Conservation (phyloP, 2,797 vertebrate genomes). For the Lagocephalus sceleratus region DNA sequence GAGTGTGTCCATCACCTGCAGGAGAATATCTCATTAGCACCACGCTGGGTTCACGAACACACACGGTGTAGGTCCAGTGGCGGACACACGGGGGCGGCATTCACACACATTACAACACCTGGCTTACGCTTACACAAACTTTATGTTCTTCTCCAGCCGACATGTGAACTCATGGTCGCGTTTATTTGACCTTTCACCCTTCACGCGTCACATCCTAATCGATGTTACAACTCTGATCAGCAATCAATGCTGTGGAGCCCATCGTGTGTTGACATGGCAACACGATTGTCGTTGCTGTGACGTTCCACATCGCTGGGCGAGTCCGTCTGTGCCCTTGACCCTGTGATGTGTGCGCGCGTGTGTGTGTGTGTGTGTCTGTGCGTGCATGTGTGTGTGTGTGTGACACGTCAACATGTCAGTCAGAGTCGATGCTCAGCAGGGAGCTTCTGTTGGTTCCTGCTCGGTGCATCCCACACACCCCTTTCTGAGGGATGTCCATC, state of each 20-base stretch:
- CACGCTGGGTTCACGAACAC: too few relatives aligned
- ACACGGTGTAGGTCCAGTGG: constrained; percentile 19
- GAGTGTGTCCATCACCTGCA: constrained; percentile 93
- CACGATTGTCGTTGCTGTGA: constrained; percentile 22
- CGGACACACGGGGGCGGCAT: constrained; percentile 63
- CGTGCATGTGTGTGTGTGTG: constrained; percentile 8
- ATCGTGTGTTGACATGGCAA: constrained; percentile 10
- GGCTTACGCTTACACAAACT: too few relatives aligned
- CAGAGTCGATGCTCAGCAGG: neutral
- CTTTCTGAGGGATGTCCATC: constrained; percentile 8
- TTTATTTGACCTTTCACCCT: too few relatives aligned
- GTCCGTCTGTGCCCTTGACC: constrained; percentile 38
- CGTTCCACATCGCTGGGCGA: constrained; percentile 41
- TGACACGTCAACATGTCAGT: constrained; percentile 6
- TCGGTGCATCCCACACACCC: constrained; percentile 2
- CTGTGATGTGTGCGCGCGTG: neutral
- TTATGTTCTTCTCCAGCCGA: too few relatives aligned
- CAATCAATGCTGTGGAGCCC: constrained; percentile 30
- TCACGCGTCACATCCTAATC: too few relatives aligned
- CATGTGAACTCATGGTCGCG: too few relatives aligned
- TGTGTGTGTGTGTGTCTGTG: neutral
- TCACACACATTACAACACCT: constrained; percentile 17
- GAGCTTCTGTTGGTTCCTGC: neutral
- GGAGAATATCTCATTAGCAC: too few relatives aligned
- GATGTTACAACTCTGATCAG: constrained; percentile 1